phyloP scores from a whole-genome alignment of 2,113 vertebrate genomes.

The cattle (Bos taurus) region DNA sequence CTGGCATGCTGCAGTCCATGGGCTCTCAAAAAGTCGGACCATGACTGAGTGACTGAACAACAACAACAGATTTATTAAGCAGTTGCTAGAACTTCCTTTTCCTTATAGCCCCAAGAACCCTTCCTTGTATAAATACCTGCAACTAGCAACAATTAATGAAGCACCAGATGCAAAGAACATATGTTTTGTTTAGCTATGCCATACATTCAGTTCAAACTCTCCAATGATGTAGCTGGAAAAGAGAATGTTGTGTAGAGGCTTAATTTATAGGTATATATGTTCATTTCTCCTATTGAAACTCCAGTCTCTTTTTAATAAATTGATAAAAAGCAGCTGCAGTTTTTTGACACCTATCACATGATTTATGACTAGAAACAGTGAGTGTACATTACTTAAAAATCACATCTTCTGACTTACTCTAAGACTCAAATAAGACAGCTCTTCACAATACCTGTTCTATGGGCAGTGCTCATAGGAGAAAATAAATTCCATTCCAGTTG shows the following conservation, averaged over 20 bases:
- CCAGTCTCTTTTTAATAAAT: not conserved
- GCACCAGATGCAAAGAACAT: not conserved
- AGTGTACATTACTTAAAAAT: not conserved
- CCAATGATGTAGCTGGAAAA: not conserved
- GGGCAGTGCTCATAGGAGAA: not conserved
- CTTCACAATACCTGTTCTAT: not conserved
- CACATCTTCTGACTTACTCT: not conserved
- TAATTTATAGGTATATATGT: not conserved
- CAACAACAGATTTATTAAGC: not conserved
- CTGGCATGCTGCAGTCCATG: rapidly evolving
- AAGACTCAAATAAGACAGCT: not conserved
- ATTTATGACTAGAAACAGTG: not conserved
- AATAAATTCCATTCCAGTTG: not conserved
- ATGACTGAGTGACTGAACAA: not conserved
- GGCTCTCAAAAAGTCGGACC: not conserved
- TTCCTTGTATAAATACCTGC: not conserved
- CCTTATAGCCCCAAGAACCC: not conserved
- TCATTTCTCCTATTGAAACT: not conserved
- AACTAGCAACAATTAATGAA: not conserved
- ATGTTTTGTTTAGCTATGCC: not conserved
- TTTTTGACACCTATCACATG: not conserved
- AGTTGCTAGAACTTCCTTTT: constrained; percentile 12
- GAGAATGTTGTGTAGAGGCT: not conserved
- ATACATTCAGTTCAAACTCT: not conserved
- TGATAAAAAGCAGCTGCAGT: not conserved